Base-by-base conservation (phyloP, 2,113 vertebrate genomes). In the Bubo bubo region DNA sequence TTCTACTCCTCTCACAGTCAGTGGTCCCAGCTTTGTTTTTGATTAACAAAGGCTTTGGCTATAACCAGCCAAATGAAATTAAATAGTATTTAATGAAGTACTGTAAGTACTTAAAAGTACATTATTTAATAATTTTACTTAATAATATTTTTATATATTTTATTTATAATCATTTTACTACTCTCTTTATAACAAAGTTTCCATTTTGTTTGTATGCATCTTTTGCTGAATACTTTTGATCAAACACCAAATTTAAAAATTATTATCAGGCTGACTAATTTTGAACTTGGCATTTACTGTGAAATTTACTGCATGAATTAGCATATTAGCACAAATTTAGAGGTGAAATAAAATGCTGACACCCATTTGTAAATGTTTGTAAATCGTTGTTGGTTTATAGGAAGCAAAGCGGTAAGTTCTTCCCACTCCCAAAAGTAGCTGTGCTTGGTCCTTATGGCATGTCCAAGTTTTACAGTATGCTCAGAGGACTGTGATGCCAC, bases 221-320 rank as follows among this genome's bases (percentile, higher is more conserved):
- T 79, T 75, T 70, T 87, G 35, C 87, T 88, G 90, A 90, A 56
- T 34, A 6, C 37, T 81, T 90, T 37, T 62, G 53, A 76, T 53
- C 66, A 41, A 66, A 70, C 55, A 76, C 81, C n/a, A 66, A 70
- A 73, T 83, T 60, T 64, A 67, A 79, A 53, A 79, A 68, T 91
- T 82, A 90, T 34, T 85, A 68, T 62, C 73, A 81, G 73, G 60
- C 56, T 94, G 87, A 70, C 66, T 92, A 45, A 88, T 88, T 76
- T 58, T 37, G 49, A 75, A 73, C 58, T 67, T 76, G 93, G 90
- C 85, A 86, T 94, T 95, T 93, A 41, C 77, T 72, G 49, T 85
- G 87, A 70, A 82, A 76, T 90, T 90, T 96, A 70, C 90, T 76
- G 67, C 70, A 62, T 62, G 82, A 88, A 93, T 96, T 88, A 93